phyloP scores from a whole-genome alignment of 2,113 vertebrate genomes.

The Labrus mixtus region DNA sequence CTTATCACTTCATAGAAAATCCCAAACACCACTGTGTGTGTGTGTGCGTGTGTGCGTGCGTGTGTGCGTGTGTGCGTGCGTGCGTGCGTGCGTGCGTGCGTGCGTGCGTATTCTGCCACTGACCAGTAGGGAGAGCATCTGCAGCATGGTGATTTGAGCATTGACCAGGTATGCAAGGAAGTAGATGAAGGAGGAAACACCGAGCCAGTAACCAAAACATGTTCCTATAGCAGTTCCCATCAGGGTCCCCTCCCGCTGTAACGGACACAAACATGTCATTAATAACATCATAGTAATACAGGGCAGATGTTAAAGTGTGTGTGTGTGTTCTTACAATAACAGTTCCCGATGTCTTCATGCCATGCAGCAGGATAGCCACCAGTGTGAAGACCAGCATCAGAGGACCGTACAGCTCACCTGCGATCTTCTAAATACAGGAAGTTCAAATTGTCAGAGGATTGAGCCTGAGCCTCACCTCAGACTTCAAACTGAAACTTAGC shows the following conservation, averaged over 20 bases:
- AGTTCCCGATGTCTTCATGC: conserved; percentile 98
- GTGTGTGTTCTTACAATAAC: conserved; percentile 89
- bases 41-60: too few species aligned
- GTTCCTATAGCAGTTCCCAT: conserved; percentile 99
- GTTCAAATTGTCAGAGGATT: conserved; percentile 2
- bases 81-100: too few species aligned
- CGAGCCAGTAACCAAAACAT: conserved; percentile 98
- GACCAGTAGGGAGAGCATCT: conserved; percentile 95
- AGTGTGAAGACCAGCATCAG: conserved; percentile 98
- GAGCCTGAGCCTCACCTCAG: background rate
- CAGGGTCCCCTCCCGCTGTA: conserved; percentile 95
- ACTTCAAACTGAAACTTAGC: background rate
- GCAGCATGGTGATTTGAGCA: conserved; percentile 97
- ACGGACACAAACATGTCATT: conserved; percentile 22
- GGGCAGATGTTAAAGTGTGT: background rate
- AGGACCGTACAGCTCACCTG: conserved; percentile 96
- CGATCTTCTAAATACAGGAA: conserved; percentile 88
- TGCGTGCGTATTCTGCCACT: conserved; percentile 33
- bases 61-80: too few species aligned
- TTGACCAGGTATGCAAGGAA: conserved; percentile 97
- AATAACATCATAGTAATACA: too few species aligned
- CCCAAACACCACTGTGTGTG: too few species aligned
- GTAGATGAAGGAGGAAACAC: conserved; percentile 95
- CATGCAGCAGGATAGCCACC: conserved; percentile 96
- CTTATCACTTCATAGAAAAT: too few species aligned